phyloP scores from a whole-genome alignment of 2,113 vertebrate genomes.

The Bubo scandiacus region DNA sequence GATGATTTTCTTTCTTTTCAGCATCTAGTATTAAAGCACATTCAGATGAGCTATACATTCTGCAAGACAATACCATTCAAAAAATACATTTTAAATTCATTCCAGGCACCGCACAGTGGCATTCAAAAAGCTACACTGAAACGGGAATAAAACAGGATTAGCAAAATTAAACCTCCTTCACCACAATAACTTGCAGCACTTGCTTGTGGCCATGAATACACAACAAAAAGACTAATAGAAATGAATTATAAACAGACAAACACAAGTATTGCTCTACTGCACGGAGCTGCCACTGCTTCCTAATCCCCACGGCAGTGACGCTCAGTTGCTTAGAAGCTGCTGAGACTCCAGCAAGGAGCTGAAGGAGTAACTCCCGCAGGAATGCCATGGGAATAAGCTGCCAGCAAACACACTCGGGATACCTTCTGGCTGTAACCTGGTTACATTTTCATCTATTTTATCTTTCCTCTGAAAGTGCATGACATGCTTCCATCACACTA shows the following conservation, averaged over 20 bases:
- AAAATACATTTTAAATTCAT: slow-evolving; percentile 30
- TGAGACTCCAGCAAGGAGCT: not conserved
- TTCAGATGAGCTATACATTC: not conserved
- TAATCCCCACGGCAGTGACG: not conserved
- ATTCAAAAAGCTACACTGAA: not conserved
- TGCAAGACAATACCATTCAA: not conserved
- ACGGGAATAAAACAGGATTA: slow-evolving; percentile 30
- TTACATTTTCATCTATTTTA: not conserved
- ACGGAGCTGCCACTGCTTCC: not conserved
- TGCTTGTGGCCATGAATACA: not conserved
- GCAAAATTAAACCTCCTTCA: not conserved
- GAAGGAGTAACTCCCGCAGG: not conserved
- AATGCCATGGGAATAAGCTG: slow-evolving; percentile 9
- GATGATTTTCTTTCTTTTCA: not conserved
- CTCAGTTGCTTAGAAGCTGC: not conserved
- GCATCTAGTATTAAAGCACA: not conserved
- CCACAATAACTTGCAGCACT: not conserved
- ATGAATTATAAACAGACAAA: not conserved
- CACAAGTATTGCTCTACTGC: not conserved
- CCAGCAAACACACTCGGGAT: not conserved
- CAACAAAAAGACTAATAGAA: not conserved
- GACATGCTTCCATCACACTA: not conserved
- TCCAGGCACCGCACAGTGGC: not conserved
- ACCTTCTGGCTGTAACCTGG: not conserved
- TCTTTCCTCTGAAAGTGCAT: not conserved